These are phyloP conservation scores for Quadriops clusia DNA, from an alignment of 2,888 invertebrate species.

Conservation along the genomic window DNA sequence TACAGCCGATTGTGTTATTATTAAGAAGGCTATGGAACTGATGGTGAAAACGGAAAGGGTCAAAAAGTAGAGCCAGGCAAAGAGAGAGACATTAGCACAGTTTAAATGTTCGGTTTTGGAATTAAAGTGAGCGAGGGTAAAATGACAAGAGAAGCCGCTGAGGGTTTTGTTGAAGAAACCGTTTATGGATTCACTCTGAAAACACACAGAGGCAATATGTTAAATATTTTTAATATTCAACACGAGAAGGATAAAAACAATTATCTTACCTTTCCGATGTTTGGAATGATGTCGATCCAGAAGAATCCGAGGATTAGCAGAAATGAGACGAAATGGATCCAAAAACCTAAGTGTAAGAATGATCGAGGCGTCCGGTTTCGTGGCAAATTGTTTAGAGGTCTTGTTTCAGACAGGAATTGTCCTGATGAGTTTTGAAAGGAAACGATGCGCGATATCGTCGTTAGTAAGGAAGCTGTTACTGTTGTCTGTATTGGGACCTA, in stretches of 20 bases:
- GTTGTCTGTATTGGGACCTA: conserved; percentile 23
- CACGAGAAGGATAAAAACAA: too few relatives aligned
- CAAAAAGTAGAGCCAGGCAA: conserved; percentile 40
- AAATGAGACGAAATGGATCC: conserved; percentile 39
- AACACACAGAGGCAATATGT: conserved; percentile 22
- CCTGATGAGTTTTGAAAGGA: conserved; percentile 34
- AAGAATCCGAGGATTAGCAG: conserved; percentile 35
- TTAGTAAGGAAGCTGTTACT: conserved; percentile 32
- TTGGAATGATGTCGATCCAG: conserved; percentile 42
- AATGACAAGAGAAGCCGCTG: conserved; percentile 32
- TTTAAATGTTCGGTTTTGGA: conserved; percentile 13
- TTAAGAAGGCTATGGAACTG: conserved; percentile 40
- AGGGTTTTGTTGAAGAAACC: conserved; percentile 31
- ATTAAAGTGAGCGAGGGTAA: conserved; percentile 23
- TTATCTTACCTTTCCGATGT: conserved; percentile 41
- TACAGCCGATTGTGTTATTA: conserved; percentile 44
- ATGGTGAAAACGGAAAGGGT: conserved; percentile 39
- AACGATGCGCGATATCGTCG: conserved; percentile 41
- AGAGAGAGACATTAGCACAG: conserved; percentile 26
- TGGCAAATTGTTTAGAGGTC: too few relatives aligned
- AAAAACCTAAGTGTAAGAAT: conserved; percentile 33
- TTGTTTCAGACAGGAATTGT: conserved; percentile 17
- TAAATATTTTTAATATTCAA: conserved; percentile 8
- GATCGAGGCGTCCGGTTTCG: too few relatives aligned
- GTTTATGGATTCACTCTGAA: too few relatives aligned